These are phyloP conservation scores for Hepsetus odoe DNA, from an alignment of 2,113 vertebrate species.

Conservation along the genomic window DNA sequence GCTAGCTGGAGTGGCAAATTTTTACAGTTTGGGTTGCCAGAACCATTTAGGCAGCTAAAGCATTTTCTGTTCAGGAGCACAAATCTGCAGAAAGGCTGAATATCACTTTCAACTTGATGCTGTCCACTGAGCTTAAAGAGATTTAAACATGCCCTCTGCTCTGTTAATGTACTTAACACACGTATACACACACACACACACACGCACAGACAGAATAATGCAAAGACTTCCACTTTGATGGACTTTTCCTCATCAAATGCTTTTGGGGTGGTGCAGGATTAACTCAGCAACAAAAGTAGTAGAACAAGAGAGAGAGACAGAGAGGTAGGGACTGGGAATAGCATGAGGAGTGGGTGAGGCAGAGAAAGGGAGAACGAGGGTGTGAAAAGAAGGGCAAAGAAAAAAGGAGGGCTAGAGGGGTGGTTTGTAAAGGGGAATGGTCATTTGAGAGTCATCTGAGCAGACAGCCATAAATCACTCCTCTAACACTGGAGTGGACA, in stretches of 20 bases:
- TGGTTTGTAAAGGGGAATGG: slow-evolving; percentile 32
- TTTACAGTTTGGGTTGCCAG: slow-evolving; percentile 6
- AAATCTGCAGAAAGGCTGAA: slow-evolving; percentile 37
- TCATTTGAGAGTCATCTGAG: slow-evolving; percentile 42
- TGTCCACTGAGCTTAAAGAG: slow-evolving; percentile 32
- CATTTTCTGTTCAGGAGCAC: slow-evolving; percentile 33
- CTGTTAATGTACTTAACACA: background rate
- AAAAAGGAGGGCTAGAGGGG: background rate
- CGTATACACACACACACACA: background rate
- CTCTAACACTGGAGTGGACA: slow-evolving; percentile 21
- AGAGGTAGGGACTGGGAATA: background rate
- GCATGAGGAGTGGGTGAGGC: background rate
- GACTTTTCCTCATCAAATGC: slow-evolving; percentile 36
- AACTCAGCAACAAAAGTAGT: background rate
- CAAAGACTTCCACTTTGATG: slow-evolving; percentile 2
- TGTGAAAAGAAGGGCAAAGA: background rate
- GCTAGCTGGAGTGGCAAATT: slow-evolving; percentile 17
- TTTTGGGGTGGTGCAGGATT: slow-evolving; percentile 33
- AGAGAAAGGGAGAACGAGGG: background rate
- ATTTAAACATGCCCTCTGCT: slow-evolving; percentile 29
- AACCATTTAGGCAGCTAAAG: slow-evolving; percentile 41
- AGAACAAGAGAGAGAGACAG: background rate
- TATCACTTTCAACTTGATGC: slow-evolving; percentile 37
- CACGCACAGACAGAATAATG: slow-evolving; percentile 8
- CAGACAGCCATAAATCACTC: slow-evolving; percentile 30